Conservation (phyloP, 2,113 vertebrate species). For the Murina feae region DNA sequence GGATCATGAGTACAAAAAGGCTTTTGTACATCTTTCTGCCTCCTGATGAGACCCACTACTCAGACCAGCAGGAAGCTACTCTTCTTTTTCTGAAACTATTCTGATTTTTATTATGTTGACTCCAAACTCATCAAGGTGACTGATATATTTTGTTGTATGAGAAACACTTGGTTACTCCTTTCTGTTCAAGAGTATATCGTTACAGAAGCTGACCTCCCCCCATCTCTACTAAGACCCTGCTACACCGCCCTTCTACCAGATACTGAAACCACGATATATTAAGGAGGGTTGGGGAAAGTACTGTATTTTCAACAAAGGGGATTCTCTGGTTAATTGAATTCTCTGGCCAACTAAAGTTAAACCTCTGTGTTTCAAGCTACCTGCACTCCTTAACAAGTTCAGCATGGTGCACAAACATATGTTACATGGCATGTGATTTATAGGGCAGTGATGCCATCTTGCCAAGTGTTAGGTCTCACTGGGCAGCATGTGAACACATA, state of each 20-base stretch:
- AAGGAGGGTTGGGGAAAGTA: not conserved
- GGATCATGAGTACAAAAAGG: constrained; percentile 49
- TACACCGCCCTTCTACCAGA: not conserved
- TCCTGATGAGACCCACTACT: not conserved
- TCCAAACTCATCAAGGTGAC: not conserved
- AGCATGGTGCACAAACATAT: not conserved
- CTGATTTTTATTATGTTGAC: not conserved
- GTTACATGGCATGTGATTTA: not conserved
- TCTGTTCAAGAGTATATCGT: not conserved
- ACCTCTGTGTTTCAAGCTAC: not conserved
- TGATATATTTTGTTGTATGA: not conserved
- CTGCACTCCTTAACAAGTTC: not conserved
- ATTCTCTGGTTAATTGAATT: constrained; percentile 3
- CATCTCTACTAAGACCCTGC: not conserved
- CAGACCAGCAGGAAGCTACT: not conserved
- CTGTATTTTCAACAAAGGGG: not conserved
- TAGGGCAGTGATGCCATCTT: not conserved
- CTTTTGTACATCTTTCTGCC: constrained; percentile 40
- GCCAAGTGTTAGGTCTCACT: not conserved
- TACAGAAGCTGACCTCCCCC: not conserved
- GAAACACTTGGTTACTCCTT: not conserved
- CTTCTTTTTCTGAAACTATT: constrained; percentile 4
- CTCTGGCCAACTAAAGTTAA: constrained; percentile 9
- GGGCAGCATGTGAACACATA: not conserved
- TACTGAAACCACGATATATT: not conserved